Evolutionary conservation across 2,888 invertebrate species (phyloP), one percentile per base, ranked within the genome.

Genomic region (Drosophila paracracens): DNA sequence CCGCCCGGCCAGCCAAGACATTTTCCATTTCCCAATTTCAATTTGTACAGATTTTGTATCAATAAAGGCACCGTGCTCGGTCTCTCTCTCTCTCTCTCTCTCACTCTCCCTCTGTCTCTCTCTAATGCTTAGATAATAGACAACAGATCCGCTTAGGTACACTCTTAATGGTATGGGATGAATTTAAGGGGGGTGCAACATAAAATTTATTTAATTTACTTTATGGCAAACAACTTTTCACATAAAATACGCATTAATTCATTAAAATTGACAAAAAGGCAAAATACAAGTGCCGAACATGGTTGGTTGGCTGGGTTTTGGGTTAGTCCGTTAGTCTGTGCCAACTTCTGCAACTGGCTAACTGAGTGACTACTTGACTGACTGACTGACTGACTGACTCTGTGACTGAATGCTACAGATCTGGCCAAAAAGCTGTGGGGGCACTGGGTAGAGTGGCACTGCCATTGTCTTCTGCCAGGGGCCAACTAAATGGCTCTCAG

Each of bases 201-300:
- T 88, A 78, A 87, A 87, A 90, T 86, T 86, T 79, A 89, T 86
- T 88, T 89, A 71, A 90, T 87, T 88, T 88, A 81, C 81, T 89
- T 74, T 61, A 70, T 70, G 71, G 71, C 56, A 27, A 65, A 57
- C 70, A 88, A 88, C 89, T 88, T 88, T 89, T 79, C 89, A 82
- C 88, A 88, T 90, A 90, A 88, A 88, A 88, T 90, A 75, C 88
- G 81, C 89, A 88, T 88, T 90, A 89, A 86, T 88, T 88, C 88
- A 88, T 88, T 88, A 87, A 86, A 88, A 83, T 90, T 90, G 90
- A 90, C 90, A 78, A 90, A 90, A 82, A 89, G 83, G 86, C 86
- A 65, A 78, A 87, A 74, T 77, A 84, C 80, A 73, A 84, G 85
- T 74, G 89, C 89, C 84, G 75, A 77, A 76, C 72, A 87, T n/a